phyloP scores from a whole-genome alignment of 2,888 invertebrate genomes.

The Aphidius colemani region DNA sequence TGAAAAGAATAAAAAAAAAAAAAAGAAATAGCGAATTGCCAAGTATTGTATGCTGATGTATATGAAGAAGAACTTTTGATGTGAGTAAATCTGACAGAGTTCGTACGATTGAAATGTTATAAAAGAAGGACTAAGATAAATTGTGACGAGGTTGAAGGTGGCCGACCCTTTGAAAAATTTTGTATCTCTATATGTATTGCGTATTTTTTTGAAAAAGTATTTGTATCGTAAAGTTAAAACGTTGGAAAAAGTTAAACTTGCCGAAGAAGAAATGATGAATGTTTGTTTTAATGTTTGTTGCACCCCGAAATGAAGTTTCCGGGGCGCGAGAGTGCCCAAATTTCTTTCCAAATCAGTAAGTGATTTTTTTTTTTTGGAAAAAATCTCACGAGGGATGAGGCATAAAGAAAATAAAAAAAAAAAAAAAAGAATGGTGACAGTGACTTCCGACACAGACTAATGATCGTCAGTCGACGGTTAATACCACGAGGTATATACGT shows the following conservation, averaged over 20 bases:
- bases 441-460: constrained; percentile 50
- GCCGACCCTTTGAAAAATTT: constrained; percentile 15
- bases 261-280: constrained; percentile 8
- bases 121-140: constrained; percentile 34
- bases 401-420: constrained; percentile 32
- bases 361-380: constrained; percentile 21
- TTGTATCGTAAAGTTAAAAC: not conserved
- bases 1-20: constrained; percentile 2
- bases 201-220: not conserved
- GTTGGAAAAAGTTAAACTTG: constrained; percentile 5
- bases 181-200: constrained; percentile 9
- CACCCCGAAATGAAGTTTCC: not conserved
- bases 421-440: constrained; percentile 43
- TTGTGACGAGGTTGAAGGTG: constrained; percentile 24
- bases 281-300: constrained; percentile 8
- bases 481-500: constrained; percentile 36
- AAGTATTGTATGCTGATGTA: constrained; percentile 2
- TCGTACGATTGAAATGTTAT: constrained; percentile 33
- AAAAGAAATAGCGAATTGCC: not conserved
- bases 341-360: constrained; percentile 31
- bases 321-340: constrained; percentile 19
- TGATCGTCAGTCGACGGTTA: constrained; percentile 48
- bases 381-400: constrained; percentile 20
- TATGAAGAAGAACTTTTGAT: constrained; percentile 6
- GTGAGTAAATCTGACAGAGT: constrained; percentile 20